Base-by-base conservation (phyloP, 2,797 vertebrate genomes). In the Gallinago stenura region DNA sequence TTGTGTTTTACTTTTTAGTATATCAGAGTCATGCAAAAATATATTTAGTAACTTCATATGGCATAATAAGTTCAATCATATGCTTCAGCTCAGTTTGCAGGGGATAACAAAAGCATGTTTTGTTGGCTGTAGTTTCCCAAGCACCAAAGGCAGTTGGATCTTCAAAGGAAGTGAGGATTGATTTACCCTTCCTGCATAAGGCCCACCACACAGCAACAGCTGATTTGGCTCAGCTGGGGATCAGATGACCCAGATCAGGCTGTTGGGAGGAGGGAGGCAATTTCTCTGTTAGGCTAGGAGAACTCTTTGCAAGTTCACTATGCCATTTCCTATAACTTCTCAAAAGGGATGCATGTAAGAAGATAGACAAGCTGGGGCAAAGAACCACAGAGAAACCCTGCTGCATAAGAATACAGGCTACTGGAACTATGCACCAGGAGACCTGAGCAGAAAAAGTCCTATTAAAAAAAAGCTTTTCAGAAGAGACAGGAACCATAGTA, bases 171-270 rank as follows among this genome's bases (percentile, higher is more conserved):
- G 37, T 2, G 4, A 94, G 26, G 20, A 48, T 66, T 51, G 76
- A 37, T 56, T 69, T 37, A 87, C 30, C 15, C 30, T 56, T 82
- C 64, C 30, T 66, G 35, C 16, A 3, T 8, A 57, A 78, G 31
- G 54, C 21, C n/a, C 24, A 31, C 20, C 72, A 72, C n/a, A 58
- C 19, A 60, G 41, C 69, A 95, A 54, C 70, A 92, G 90, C 83
- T 93, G 80, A 94, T 72, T 13, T 76, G 28, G 43, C 45, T 92
- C 95, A 96, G 83, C 94, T 87, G 90, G 25, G 39, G 43, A 84
- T 90, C 94, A 95, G 88, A 70, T 87, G 92, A 92, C 46, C 39
- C 30, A 45, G 58, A 56, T 28, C 70, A 65, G 24, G 66, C n/a
- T 12, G 18, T 11, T 28, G 28, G 43, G 45, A 90, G 28, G 12